phyloP scores from a whole-genome alignment of 2,797 vertebrate genomes.

The Rhodeus uyekii region DNA sequence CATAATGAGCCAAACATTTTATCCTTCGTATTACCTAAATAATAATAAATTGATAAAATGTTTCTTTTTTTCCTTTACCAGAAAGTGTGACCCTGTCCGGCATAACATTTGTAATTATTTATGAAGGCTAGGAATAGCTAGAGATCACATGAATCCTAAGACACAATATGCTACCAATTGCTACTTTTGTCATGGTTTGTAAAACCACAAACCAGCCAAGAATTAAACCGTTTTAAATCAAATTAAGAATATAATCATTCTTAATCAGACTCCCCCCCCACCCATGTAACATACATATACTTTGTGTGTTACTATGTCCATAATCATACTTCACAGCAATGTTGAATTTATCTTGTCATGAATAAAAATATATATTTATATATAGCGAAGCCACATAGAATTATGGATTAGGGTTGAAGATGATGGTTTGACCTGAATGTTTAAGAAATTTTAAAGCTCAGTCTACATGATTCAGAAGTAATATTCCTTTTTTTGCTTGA shows the following conservation, averaged over 20 bases:
- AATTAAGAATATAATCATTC: not conserved
- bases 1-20: not conserved
- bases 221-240: not conserved
- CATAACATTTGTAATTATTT: not conserved
- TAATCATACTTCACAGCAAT: too few species aligned
- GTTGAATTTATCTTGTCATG: not conserved
- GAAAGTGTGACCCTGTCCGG: not conserved
- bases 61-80: not conserved
- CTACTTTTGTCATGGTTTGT: not conserved
- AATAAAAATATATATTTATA: too few species aligned
- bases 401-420: not conserved
- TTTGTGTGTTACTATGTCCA: too few species aligned
- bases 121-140: not conserved
- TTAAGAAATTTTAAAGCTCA: not conserved
- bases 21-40: not conserved
- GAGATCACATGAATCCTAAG: not conserved
- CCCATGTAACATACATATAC: too few species aligned
- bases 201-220: not conserved
- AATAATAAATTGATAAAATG: not conserved
- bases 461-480: too few species aligned
- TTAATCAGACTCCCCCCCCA: not conserved
- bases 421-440: not conserved
- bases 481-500: too few species aligned
- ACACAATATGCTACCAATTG: not conserved
- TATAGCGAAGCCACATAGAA: not conserved